Evolutionary conservation across 2,113 vertebrate genomes (phyloP).

Genomic region (Toxotes jaculatrix): DNA sequence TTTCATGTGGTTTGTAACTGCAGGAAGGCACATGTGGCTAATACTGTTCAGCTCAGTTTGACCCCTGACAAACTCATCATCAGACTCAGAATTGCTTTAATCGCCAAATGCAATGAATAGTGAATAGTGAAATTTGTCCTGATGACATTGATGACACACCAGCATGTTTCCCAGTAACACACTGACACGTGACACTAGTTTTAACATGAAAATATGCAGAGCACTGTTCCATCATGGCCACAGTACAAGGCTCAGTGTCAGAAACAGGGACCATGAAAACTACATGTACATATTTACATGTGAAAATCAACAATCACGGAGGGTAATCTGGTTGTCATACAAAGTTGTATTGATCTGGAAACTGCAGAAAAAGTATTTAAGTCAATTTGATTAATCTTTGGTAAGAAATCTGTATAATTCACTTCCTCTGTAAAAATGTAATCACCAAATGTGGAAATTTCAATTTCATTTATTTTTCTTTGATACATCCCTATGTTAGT

Average conservation of each 20-base stretch:
- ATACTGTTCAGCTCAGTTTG: slow-evolving; percentile 67
- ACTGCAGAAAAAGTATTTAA: neutral
- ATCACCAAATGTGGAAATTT: neutral
- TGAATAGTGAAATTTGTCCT: slow-evolving; percentile 1
- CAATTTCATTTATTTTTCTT: neutral
- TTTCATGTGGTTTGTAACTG: slow-evolving; percentile 80
- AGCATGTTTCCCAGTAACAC: neutral
- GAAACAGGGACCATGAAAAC: slow-evolving; percentile 2
- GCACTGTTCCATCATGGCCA: neutral
- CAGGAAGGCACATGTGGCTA: slow-evolving; percentile 75
- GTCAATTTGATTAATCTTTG: too few species aligned
- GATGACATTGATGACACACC: slow-evolving; percentile 17
- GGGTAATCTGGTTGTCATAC: neutral
- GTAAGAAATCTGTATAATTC: too few species aligned
- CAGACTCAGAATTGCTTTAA: slow-evolving; percentile 50
- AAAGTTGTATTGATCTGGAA: neutral
- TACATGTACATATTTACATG: too few species aligned
- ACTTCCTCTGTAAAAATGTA: neutral
- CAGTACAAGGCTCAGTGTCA: neutral
- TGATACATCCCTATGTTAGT: neutral
- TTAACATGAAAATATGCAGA: slow-evolving; percentile 18
- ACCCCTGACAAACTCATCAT: slow-evolving; percentile 61
- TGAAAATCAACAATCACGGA: neutral
- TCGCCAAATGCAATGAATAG: slow-evolving; percentile 53
- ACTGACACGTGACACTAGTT: slow-evolving; percentile 28